phyloP scores from a whole-genome alignment of 2,888 invertebrate species.

The Bellardia bayeri region DNA sequence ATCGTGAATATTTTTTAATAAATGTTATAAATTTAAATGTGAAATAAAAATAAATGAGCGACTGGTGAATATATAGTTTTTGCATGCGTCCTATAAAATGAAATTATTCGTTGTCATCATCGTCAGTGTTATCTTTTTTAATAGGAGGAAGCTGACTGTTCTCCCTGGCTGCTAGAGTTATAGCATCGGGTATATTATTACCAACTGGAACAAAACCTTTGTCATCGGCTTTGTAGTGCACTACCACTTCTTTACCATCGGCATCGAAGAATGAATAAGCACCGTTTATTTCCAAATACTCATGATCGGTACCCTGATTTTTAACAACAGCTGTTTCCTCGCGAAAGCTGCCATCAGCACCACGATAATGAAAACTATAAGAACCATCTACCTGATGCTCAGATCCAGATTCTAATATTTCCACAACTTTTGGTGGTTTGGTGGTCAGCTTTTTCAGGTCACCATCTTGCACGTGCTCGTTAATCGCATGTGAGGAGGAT shows the following conservation, averaged over 20 bases:
- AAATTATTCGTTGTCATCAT: constrained; percentile 6
- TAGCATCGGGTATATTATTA: constrained; percentile 79
- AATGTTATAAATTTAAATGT: constrained; percentile 44
- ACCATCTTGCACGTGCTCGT: constrained; percentile 18
- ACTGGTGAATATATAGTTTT: constrained; percentile 3
- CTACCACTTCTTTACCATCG: constrained; percentile 81
- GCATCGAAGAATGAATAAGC: constrained; percentile 82
- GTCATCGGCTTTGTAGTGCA: constrained; percentile 82
- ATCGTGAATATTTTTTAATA: constrained; percentile 48
- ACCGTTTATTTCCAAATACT: constrained; percentile 80
- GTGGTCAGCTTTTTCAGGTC: constrained; percentile 33
- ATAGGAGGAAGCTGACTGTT: constrained; percentile 76
- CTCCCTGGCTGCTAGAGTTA: constrained; percentile 79
- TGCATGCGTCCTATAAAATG: constrained; percentile 13
- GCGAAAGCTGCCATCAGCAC: constrained; percentile 81
- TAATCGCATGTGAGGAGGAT: neutral
- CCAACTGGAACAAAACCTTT: constrained; percentile 83
- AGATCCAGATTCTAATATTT: constrained; percentile 80
- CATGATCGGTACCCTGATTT: constrained; percentile 79
- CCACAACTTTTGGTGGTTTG: constrained; percentile 72
- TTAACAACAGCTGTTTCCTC: constrained; percentile 80
- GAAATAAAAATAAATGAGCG: neutral
- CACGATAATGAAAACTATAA: constrained; percentile 80
- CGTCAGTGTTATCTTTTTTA: constrained; percentile 60
- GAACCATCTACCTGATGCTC: constrained; percentile 81